Base-by-base conservation (phyloP, 2,797 vertebrate species). In the Gouania willdenowi region DNA sequence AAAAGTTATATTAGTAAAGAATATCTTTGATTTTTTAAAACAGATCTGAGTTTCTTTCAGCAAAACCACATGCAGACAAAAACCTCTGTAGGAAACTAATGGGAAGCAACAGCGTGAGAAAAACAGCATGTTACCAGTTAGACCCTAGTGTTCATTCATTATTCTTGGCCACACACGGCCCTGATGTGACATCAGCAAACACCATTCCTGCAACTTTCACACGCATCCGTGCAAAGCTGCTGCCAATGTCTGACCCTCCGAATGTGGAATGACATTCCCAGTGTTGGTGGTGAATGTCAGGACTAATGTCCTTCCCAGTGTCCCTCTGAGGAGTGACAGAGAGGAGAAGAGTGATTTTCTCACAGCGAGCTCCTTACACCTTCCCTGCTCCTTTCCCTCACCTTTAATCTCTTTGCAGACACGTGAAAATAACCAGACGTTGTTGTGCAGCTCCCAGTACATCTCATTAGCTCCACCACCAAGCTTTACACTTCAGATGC, bases 191-290 rank as follows among this genome's bases (percentile, higher is more conserved):
- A 42, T 41, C 40, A 56, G 36, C 8, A 32, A 24, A 20, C n/a
- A 4, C 5, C 8, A 6, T 22, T 39, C 22, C 26, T 14, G 27
- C 17, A 31, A 50, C 35, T 28, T 67, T 82, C 67, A 67, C 76
- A 76, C 40, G 15, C 43, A 48, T 42, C 4, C 30, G 2, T 15
- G 25, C 18, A 18, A 18, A 3, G 12, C 1, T 8, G 38, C 23
- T 37, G 47, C 8, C 17, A 3, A 36, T 17, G 22, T 41, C 46
- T 41, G 22, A 15, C 43, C 46, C 20, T 34, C 6, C 10, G 19
- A 23, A 37, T 26, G 25, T 31, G 12, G 19, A 26, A 13, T 26
- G 47, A 61, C 54, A 52, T 66, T 59, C 41, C 22, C 20, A 16
- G 50, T 36, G 17, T 6, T 4, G 24, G 34, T 47, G 39, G 40